phyloP scores from a whole-genome alignment of 2,888 invertebrate genomes.

The Ditylenchus weischeri region DNA sequence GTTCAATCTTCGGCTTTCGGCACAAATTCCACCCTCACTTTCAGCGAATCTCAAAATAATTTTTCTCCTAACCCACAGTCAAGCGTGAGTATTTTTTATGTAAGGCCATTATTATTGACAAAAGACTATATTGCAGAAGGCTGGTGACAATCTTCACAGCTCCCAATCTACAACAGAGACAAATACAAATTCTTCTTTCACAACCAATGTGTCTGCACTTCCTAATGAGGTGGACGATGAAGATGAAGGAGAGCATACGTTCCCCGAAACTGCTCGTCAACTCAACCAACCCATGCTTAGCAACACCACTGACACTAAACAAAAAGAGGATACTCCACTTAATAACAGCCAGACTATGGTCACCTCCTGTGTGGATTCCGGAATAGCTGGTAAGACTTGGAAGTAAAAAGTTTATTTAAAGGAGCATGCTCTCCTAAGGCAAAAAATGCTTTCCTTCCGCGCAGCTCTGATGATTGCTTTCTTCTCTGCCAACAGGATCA shows the following conservation, averaged over 20 bases:
- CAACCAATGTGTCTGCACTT: not conserved
- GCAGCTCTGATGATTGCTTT: too few species aligned
- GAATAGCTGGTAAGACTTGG: conserved; percentile 37
- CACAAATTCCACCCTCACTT: conserved; percentile 4
- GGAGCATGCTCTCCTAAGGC: too few species aligned
- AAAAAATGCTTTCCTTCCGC: too few species aligned
- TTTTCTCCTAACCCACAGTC: too few species aligned
- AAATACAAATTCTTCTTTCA: conserved; percentile 9
- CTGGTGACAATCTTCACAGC: not conserved
- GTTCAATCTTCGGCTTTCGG: conserved; percentile 1
- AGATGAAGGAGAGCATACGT: not conserved
- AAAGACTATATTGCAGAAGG: too few species aligned
- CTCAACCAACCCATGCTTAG: not conserved
- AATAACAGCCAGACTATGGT: conserved; percentile 21
- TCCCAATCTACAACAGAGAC: not conserved
- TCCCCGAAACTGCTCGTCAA: not conserved
- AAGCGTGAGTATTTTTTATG: too few species aligned
- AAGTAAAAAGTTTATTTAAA: too few species aligned
- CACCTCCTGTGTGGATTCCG: conserved; percentile 48
- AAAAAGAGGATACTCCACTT: not conserved
- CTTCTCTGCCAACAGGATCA: too few species aligned
- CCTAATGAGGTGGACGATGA: not conserved
- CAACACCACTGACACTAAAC: not conserved
- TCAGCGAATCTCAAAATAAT: too few species aligned
- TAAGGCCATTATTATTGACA: too few species aligned